phyloP scores from a whole-genome alignment of 1,140 invertebrate species.

The Melanaphis sacchari region DNA sequence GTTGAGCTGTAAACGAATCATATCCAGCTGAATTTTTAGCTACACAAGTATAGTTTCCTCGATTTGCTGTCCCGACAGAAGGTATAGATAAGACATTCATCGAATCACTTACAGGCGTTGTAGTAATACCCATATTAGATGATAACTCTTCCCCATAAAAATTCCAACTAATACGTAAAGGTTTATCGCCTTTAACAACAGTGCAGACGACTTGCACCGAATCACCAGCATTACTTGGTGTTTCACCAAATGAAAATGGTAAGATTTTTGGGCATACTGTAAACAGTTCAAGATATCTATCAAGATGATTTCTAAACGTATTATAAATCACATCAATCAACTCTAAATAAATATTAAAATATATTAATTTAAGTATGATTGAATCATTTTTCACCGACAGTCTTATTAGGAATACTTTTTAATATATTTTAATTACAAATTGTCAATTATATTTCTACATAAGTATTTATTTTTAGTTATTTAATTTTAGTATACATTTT shows the following conservation, averaged over 20 bases:
- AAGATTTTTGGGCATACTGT: conserved; percentile 66
- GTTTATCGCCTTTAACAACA: conserved; percentile 74
- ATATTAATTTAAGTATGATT: background rate
- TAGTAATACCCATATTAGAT: conserved; percentile 59
- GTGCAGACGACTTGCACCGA: conserved; percentile 75
- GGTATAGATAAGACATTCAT: conserved; percentile 69
- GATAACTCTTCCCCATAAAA: conserved; percentile 59
- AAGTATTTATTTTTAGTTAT: background rate
- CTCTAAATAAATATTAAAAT: background rate
- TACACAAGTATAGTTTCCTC: conserved; percentile 78
- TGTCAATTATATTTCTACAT: background rate
- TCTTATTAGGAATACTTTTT: background rate
- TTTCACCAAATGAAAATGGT: conserved; percentile 66
- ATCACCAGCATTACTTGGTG: conserved; percentile 68
- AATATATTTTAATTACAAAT: background rate
- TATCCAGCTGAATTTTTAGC: conserved; percentile 69
- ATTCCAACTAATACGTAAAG: conserved; percentile 73
- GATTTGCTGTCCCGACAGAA: conserved; percentile 70
- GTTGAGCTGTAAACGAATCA: conserved; percentile 66
- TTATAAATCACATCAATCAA: background rate
- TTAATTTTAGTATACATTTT: too few relatives aligned
- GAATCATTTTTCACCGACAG: background rate
- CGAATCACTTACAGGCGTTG: conserved; percentile 62
- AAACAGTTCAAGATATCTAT: background rate
- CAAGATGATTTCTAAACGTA: background rate